Evolutionary conservation across 2,888 invertebrate genomes (phyloP).

Genomic region (Eretmocerus hayati): DNA sequence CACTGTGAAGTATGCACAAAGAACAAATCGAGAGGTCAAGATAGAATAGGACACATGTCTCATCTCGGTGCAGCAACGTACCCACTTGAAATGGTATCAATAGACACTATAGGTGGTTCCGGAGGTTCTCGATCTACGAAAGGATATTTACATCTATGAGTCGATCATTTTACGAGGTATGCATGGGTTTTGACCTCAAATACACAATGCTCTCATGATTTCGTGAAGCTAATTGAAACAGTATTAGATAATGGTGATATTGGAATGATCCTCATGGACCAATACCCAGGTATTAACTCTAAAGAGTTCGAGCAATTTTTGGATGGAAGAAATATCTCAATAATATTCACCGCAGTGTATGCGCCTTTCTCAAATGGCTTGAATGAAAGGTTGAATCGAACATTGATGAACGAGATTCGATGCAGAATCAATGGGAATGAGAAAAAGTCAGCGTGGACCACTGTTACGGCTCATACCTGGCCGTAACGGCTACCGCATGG

Average conservation of each 20-base stretch:
- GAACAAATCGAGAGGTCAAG: too few relatives aligned
- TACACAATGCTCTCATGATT: slow-evolving; percentile 12
- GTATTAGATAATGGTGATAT: slow-evolving; percentile 9
- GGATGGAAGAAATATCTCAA: neutral
- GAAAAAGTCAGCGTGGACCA: slow-evolving; percentile 15
- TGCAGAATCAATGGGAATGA: slow-evolving; percentile 18
- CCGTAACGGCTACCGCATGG: too few relatives aligned
- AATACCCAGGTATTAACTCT: slow-evolving; percentile 11
- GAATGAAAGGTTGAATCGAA: slow-evolving; percentile 7
- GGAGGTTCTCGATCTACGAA: too few relatives aligned
- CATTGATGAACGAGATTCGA: slow-evolving; percentile 16
- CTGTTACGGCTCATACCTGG: too few relatives aligned
- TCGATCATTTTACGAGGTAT: too few relatives aligned
- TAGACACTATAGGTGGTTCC: too few relatives aligned
- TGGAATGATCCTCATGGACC: slow-evolving; percentile 10
- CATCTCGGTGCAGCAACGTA: too few relatives aligned
- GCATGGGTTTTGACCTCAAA: too few relatives aligned
- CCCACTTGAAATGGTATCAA: too few relatives aligned
- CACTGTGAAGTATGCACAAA: too few relatives aligned
- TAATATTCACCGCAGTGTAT: slow-evolving; percentile 9
- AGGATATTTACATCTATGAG: too few relatives aligned
- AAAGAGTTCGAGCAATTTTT: slow-evolving; percentile 7
- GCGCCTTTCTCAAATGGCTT: slow-evolving; percentile 8
- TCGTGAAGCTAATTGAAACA: slow-evolving; percentile 9
- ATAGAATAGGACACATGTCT: too few relatives aligned